A percentile compares a stretch with the other conserved stretches of the same genome.
These are phyloP conservation scores for Coleophora deauratella DNA, from an alignment of 2,888 invertebrate species.

Conservation along the genomic window DNA sequence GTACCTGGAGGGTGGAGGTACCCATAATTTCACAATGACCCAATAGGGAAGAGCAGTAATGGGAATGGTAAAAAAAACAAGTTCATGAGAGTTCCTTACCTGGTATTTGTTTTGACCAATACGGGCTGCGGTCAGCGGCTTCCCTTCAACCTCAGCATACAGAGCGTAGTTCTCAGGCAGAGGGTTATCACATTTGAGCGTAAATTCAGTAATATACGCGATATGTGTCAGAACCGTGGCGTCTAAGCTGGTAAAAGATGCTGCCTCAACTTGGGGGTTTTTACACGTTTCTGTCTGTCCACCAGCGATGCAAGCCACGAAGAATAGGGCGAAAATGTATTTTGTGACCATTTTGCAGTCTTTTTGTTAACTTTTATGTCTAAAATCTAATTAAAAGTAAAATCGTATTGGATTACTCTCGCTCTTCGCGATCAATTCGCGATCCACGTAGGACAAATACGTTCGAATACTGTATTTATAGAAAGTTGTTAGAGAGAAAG, in stretches of 20 bases:
- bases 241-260: constrained; percentile 92
- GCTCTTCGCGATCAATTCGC: constrained; percentile 9
- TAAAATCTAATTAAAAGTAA: constrained; percentile 23
- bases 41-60: no score
- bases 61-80: no score
- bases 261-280: constrained; percentile 81
- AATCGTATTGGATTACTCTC: constrained; percentile 1
- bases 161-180: constrained; percentile 79
- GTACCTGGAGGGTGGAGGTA: no score
- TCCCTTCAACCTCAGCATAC: constrained; percentile 92
- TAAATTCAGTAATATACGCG: constrained; percentile 93
- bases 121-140: constrained; percentile 87
- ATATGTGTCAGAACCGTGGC: constrained; percentile 92
- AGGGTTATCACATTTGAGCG: constrained; percentile 83
- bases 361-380: constrained; percentile 26
- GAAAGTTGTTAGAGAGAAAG: constrained; percentile 11
- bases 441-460: constrained; percentile 17
- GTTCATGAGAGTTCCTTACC: constrained; percentile 73
- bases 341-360: constrained; percentile 62
- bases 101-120: constrained; percentile 87
- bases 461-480: constrained; percentile 14
- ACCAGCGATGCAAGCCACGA: constrained; percentile 34
- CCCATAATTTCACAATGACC: no score
- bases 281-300: constrained; percentile 47
- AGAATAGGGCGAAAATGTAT: constrained; percentile 38